These are phyloP conservation scores for Gallinago undulata DNA, from an alignment of 2,113 vertebrate genomes.

Conservation along the genomic window DNA sequence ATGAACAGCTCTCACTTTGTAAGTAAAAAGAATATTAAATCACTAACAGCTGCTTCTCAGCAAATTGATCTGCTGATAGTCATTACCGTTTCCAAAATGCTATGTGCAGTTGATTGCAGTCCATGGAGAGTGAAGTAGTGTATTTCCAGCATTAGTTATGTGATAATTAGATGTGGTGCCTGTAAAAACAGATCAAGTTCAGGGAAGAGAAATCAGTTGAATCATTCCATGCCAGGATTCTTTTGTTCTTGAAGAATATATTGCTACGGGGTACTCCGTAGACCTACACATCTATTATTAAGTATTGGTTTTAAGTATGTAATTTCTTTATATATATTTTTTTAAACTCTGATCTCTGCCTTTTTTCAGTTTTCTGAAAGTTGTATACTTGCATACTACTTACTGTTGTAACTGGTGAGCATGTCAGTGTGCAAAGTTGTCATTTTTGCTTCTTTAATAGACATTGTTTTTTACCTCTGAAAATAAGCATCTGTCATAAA, in stretches of 20 bases:
- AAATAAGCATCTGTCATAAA: neutral
- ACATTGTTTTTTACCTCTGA: neutral
- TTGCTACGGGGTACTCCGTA: neutral
- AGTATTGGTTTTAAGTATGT: neutral
- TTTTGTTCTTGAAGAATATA: neutral
- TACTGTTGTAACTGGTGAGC: neutral
- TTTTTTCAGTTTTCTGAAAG: neutral
- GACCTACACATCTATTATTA: neutral
- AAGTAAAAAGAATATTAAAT: constrained; percentile 7
- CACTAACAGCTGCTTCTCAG: constrained; percentile 12
- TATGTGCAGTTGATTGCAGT: neutral
- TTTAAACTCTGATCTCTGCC: neutral
- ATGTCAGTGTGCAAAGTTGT: neutral
- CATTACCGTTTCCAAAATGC: too few species aligned
- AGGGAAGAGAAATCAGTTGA: neutral
- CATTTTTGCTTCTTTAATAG: neutral
- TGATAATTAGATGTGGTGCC: neutral
- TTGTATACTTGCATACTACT: neutral
- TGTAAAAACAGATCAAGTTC: neutral
- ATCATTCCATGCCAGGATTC: neutral
- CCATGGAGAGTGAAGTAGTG: neutral
- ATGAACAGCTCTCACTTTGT: neutral
- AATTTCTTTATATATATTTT: neutral
- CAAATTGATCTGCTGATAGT: constrained; percentile 7
- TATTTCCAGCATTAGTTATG: neutral